Evolutionary conservation across 2,888 invertebrate genomes (phyloP).

Genomic region (Lasioglossum pauxillum): DNA sequence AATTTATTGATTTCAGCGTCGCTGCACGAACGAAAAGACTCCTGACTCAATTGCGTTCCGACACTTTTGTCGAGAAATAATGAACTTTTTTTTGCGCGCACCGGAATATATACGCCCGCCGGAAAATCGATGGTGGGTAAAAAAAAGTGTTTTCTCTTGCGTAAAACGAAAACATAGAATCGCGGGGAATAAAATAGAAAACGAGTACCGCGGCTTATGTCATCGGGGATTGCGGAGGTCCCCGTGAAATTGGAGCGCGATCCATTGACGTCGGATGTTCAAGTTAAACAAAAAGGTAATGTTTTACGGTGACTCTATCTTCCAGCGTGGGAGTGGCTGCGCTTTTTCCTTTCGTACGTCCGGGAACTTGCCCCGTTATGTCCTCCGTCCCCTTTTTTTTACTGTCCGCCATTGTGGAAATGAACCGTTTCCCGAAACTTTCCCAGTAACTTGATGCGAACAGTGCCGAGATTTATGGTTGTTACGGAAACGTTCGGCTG

Average conservation of each 20-base stretch:
- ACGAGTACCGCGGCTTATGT: not conserved
- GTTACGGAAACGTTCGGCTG: conserved; percentile 11
- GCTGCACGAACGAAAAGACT: not conserved
- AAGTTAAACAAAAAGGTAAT: not conserved
- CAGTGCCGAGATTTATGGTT: conserved; percentile 51
- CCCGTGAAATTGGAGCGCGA: conserved; percentile 1
- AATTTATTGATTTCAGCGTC: not conserved
- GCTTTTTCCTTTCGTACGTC: conserved; percentile 14
- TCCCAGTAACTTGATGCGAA: conserved; percentile 34
- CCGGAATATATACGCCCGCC: not conserved
- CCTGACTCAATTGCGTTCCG: not conserved
- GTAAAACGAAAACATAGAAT: conserved; percentile 1
- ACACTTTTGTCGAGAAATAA: conserved; percentile 9
- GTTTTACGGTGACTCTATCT: conserved; percentile 3
- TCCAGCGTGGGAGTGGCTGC: not conserved
- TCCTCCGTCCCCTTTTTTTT: not conserved
- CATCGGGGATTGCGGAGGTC: conserved; percentile 1
- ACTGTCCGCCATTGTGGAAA: conserved; percentile 46
- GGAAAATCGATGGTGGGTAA: not conserved
- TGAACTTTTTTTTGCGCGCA: not conserved
- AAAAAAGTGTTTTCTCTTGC: conserved; percentile 8
- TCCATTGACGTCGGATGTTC: not conserved
- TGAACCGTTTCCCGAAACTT: conserved; percentile 47
- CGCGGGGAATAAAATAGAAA: not conserved
- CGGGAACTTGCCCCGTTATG: not conserved